Conservation (phyloP, 2,797 vertebrate species). For the Chromis chromis region DNA sequence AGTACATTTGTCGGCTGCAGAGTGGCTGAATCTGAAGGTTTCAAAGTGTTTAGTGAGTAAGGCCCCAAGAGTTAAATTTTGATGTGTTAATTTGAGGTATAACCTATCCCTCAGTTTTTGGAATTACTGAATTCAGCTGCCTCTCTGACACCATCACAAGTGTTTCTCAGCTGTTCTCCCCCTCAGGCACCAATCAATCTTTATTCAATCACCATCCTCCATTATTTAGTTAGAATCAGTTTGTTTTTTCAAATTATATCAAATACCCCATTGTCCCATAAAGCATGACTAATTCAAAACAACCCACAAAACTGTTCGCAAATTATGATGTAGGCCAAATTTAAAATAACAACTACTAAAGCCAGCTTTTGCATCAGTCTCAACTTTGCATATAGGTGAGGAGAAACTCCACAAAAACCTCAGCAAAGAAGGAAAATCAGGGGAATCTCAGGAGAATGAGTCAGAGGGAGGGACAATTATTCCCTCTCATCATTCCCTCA, state of each 20-base stretch:
- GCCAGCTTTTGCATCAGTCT: constrained; percentile 8
- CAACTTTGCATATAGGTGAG: background rate
- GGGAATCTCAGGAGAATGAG: too few species aligned
- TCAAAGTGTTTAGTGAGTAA: background rate
- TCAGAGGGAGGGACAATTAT: too few species aligned
- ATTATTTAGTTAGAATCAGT: background rate
- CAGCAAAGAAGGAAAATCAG: background rate
- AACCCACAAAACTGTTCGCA: background rate
- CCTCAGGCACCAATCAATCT: background rate
- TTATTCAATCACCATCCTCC: too few species aligned
- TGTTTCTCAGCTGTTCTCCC: background rate
- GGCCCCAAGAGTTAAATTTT: background rate
- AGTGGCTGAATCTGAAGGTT: background rate
- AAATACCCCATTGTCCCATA: background rate
- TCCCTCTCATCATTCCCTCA: too few species aligned
- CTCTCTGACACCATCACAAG: background rate
- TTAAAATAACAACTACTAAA: constrained; percentile 3
- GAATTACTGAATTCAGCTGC: background rate
- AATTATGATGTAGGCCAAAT: constrained; percentile 1
- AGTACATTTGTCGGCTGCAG: background rate
- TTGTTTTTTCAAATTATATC: background rate
- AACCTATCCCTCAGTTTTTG: background rate
- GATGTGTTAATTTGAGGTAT: background rate
- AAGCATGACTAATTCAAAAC: background rate
- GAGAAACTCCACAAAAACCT: background rate